Evolutionary conservation across 2,888 invertebrate species (phyloP).

Genomic region (Diachrysia chrysitis): DNA sequence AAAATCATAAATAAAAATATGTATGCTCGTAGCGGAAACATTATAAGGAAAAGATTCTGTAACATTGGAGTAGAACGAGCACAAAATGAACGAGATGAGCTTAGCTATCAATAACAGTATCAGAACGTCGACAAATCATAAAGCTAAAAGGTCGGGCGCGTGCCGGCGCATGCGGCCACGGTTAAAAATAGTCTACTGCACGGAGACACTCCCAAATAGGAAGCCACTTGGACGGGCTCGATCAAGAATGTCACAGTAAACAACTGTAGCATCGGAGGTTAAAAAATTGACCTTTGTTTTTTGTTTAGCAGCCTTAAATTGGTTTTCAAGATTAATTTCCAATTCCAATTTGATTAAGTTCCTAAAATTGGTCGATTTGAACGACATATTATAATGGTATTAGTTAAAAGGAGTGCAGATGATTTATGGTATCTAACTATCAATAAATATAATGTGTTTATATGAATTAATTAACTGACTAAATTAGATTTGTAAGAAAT

Average conservation of each 20-base stretch:
- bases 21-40: constrained; percentile 53
- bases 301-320: not conserved
- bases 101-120: constrained; percentile 72
- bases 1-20: constrained; percentile 48
- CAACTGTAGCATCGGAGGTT: constrained; percentile 32
- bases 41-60: constrained; percentile 43
- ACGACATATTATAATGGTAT: not conserved
- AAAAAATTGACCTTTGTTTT: constrained; percentile 3
- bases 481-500: not conserved
- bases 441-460: not conserved
- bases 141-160: constrained; percentile 77
- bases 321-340: not conserved
- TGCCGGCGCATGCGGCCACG: constrained; percentile 77
- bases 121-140: constrained; percentile 78
- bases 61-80: constrained; percentile 36
- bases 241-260: constrained; percentile 64
- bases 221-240: constrained; percentile 72
- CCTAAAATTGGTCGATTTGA: not conserved
- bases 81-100: constrained; percentile 59
- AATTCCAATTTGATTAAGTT: not conserved
- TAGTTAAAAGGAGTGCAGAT: not conserved
- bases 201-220: constrained; percentile 83
- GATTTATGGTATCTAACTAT: constrained; percentile 9
- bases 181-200: constrained; percentile 80
- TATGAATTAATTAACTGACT: not conserved